Evolutionary conservation across 2,113 vertebrate genomes (phyloP).

Genomic region (Scortum barcoo): DNA sequence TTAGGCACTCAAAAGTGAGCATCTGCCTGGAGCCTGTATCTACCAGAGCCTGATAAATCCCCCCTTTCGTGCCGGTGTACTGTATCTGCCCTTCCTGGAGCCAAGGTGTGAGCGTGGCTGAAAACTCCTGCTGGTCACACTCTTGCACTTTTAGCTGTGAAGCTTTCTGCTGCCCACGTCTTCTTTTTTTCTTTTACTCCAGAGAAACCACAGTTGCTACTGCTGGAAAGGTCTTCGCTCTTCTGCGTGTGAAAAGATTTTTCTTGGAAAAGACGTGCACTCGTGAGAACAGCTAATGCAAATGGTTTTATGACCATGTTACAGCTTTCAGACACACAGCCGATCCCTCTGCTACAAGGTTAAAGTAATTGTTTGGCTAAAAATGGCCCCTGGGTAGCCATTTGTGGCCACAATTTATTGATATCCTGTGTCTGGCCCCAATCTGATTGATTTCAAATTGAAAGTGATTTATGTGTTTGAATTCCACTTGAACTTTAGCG

Average conservation of each 20-base stretch:
- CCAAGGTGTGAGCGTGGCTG: background rate
- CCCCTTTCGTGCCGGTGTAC: too few species aligned
- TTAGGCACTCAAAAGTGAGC: too few species aligned
- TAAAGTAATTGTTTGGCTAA: slow-evolving; percentile 35
- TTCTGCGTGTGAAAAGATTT: slow-evolving; percentile 8
- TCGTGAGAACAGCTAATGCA: slow-evolving; percentile 25
- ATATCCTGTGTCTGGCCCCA: slow-evolving; percentile 1
- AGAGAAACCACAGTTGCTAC: slow-evolving; percentile 31
- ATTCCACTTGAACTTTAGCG: slow-evolving; percentile 13
- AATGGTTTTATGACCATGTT: slow-evolving; percentile 39
- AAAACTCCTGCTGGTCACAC: background rate
- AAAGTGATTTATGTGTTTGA: slow-evolving; percentile 46
- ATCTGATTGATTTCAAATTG: slow-evolving; percentile 45
- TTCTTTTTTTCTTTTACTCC: slow-evolving; percentile 1
- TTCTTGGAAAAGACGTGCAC: slow-evolving; percentile 37
- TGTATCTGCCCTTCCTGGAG: background rate
- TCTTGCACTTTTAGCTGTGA: background rate
- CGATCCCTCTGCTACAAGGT: slow-evolving; percentile 23
- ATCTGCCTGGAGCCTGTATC: too few species aligned
- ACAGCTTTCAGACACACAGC: slow-evolving; percentile 17
- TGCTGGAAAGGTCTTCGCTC: slow-evolving; percentile 17
- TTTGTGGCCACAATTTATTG: slow-evolving; percentile 50
- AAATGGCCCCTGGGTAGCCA: slow-evolving; percentile 4
- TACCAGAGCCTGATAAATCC: too few species aligned
- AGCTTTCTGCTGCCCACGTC: background rate